Evolutionary conservation across 2,888 invertebrate genomes (phyloP).

Genomic region (Caenorhabditis zanzibari): DNA sequence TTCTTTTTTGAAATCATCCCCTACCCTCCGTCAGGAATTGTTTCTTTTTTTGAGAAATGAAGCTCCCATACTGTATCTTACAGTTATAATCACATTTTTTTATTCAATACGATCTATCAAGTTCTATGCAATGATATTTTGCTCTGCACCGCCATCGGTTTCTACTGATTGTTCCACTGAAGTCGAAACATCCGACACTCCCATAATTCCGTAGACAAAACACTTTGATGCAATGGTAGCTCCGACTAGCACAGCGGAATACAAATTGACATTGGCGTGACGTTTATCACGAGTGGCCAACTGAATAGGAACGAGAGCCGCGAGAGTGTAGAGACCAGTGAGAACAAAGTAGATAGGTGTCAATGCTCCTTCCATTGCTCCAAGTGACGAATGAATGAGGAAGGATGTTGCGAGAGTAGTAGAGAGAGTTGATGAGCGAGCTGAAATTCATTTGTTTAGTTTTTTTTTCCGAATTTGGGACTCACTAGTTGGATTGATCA

Average conservation of each 20-base stretch:
- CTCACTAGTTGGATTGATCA: conserved; percentile 26
- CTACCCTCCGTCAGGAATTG: neutral
- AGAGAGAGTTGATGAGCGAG: conserved; percentile 19
- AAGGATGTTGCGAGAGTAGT: conserved; percentile 39
- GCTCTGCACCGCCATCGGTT: conserved; percentile 8
- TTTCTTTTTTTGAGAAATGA: conserved; percentile 23
- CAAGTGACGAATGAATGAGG: conserved; percentile 26
- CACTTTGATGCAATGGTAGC: conserved; percentile 33
- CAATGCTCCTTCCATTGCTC: conserved; percentile 43
- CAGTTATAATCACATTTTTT: neutral
- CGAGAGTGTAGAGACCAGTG: conserved; percentile 42
- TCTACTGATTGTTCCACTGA: neutral
- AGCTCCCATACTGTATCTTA: conserved; percentile 16
- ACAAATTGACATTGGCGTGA: conserved; percentile 37
- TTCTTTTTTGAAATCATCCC: conserved; percentile 5
- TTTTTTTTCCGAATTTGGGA: neutral
- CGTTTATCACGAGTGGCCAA: conserved; percentile 37
- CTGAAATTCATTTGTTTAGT: conserved; percentile 1
- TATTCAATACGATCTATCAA: neutral
- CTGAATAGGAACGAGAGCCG: conserved; percentile 53
- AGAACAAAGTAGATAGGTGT: conserved; percentile 43
- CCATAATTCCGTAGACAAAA: conserved; percentile 42
- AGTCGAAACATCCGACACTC: conserved; percentile 1
- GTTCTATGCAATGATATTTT: conserved; percentile 1
- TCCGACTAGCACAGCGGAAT: conserved; percentile 41